Evolutionary conservation across 2,797 vertebrate genomes (phyloP), one percentile per base, ranked within the genome.

Genomic region (Falco concolor): DNA sequence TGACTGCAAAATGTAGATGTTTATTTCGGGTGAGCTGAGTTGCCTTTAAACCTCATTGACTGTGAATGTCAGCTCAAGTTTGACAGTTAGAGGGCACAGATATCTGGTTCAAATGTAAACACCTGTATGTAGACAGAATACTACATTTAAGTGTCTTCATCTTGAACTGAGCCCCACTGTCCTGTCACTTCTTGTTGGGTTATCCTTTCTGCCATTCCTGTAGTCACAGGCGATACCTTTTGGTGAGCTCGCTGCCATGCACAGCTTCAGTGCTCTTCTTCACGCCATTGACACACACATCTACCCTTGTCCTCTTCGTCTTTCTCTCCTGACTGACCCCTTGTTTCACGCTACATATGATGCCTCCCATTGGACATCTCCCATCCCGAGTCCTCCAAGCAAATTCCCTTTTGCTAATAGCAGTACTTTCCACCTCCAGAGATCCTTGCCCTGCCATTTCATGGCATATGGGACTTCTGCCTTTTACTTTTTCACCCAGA

Each of bases 1-100:
- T 90, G 63, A 79, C 80, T 89, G 88, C 49, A 93, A 92, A 92
- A 81, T 56, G 56, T 22, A 90, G 59, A 69, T 82, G 28, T 90
- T 81, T 87, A 27, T 73, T 89, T 88, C 56, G 56, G 75, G 74
- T 92, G 74, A 89, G 44, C 7, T 0, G 0, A 63, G 32, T 53
- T 90, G 60, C 49, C 70, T 84, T 76, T 73, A 11, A 36, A 22
- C n/a, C 59, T 89, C 79, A 84, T 63, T 93, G 86, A 73, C 60
- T 59, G 59, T 8, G 6, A 65, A 22, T 30, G 63, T 40, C 47
- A 78, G 42, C 36, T 81, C 65, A 75, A 1, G 64, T 75, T 61
- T 88, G 73, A 75, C 65, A 54, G 27, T 50, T 16, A 20, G 30
- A 57, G 69, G 69, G 12, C 87, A 60, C 25, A 38, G 68, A 30